Conservation (phyloP, 2,797 vertebrate genomes). For the Pagetopsis macropterus region DNA sequence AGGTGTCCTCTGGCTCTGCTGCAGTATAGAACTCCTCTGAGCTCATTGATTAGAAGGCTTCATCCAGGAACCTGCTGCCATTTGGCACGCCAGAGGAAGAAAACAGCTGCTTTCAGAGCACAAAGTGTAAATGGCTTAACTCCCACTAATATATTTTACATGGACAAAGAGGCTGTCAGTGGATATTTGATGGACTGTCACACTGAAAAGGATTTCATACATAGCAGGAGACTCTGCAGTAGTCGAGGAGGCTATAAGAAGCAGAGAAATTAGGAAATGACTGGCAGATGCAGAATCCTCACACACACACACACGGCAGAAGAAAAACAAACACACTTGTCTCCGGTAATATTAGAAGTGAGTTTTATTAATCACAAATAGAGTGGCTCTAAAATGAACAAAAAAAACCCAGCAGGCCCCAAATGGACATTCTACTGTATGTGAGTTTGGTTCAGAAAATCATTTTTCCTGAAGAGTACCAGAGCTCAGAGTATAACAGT, state of each 20-base stretch:
- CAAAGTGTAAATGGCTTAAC: conserved; percentile 59
- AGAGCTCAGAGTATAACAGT: conserved; percentile 13
- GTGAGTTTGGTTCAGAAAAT: conserved; percentile 55
- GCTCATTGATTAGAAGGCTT: conserved; percentile 60
- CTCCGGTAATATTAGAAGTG: conserved; percentile 75
- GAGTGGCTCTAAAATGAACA: conserved; percentile 80
- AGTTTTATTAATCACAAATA: conserved; percentile 87
- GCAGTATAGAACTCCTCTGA: conserved; percentile 48
- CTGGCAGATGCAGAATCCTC: background rate
- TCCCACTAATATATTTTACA: conserved; percentile 64
- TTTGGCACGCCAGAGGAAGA: conserved; percentile 55
- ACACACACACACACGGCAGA: background rate
- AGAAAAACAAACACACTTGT: conserved; percentile 23
- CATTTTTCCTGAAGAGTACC: conserved; percentile 18
- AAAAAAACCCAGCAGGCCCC: conserved; percentile 62
- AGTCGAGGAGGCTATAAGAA: conserved; percentile 22
- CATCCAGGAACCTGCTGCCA: conserved; percentile 53
- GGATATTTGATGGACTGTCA: conserved; percentile 56
- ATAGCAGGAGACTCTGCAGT: conserved; percentile 11
- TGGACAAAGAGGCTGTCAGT: conserved; percentile 52
- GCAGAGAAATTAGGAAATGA: conserved; percentile 22
- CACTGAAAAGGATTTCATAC: conserved; percentile 38
- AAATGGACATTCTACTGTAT: conserved; percentile 61
- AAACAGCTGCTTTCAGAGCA: conserved; percentile 51
- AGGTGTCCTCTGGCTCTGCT: conserved; percentile 35